These are phyloP conservation scores for Anarhynchus alexandrinus DNA, from an alignment of 2,113 vertebrate species.

Conservation along the genomic window DNA sequence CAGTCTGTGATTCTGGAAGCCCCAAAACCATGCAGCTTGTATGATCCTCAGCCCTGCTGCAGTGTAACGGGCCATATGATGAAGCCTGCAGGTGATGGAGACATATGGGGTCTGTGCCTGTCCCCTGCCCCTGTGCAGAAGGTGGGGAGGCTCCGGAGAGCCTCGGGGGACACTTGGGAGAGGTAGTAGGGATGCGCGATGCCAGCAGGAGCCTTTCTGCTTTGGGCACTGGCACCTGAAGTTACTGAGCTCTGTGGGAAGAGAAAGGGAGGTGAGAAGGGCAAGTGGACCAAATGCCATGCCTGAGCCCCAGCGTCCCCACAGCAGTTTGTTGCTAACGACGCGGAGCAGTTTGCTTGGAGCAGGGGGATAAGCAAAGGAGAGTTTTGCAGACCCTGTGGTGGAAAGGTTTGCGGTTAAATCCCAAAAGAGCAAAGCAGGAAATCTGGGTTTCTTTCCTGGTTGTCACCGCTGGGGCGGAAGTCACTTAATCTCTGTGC, in stretches of 20 bases:
- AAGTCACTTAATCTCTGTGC: background rate
- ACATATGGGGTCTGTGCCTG: background rate
- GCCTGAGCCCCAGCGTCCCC: background rate
- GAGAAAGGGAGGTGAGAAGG: background rate
- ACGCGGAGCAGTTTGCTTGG: background rate
- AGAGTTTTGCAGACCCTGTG: background rate
- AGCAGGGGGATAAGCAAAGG: background rate
- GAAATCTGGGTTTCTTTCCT: constrained; percentile 11
- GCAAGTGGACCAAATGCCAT: background rate
- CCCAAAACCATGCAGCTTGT: background rate
- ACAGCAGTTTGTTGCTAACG: background rate
- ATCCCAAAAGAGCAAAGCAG: background rate
- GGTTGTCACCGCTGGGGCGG: background rate
- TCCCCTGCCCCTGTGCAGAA: background rate
- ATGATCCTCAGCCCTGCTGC: background rate
- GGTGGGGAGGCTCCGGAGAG: background rate
- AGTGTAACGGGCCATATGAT: accelerated
- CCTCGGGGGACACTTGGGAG: background rate
- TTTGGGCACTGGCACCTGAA: accelerated
- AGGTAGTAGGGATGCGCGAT: no score
- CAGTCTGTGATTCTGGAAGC: background rate
- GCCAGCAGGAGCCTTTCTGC: background rate
- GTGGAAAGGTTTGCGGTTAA: background rate
- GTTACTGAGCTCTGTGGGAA: background rate
- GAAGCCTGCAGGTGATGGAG: background rate